These are phyloP conservation scores for Siniperca scherzeri DNA, from an alignment of 2,797 vertebrate species.

Conservation along the genomic window DNA sequence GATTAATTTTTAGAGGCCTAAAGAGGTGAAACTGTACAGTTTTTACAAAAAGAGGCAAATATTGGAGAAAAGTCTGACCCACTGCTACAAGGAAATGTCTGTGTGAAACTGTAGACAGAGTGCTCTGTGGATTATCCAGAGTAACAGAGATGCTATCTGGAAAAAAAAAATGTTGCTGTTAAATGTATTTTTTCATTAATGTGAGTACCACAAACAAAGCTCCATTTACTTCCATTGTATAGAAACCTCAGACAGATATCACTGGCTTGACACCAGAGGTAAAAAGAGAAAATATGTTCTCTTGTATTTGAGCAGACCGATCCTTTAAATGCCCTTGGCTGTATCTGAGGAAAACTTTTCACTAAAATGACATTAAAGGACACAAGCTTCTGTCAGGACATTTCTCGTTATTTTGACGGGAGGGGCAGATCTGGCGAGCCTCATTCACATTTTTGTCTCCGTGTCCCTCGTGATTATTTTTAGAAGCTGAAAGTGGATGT, in stretches of 20 bases:
- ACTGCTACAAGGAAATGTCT: neutral
- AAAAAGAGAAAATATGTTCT: neutral
- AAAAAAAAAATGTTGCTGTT: too few relatives aligned
- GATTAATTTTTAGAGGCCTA: neutral
- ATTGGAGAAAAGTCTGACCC: neutral
- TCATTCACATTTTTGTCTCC: constrained; percentile 66
- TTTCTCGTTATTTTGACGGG: constrained; percentile 53
- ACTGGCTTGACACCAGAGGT: neutral
- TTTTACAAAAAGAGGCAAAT: neutral
- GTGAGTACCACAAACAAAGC: neutral
- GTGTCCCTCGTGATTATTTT: constrained; percentile 71
- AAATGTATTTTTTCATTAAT: neutral
- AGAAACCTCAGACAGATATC: neutral
- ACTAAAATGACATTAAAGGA: constrained; percentile 22
- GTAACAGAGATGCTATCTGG: neutral
- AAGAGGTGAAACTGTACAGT: neutral
- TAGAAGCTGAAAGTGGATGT: constrained; percentile 74
- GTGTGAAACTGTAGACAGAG: neutral
- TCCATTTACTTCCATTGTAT: neutral
- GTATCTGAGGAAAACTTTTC: neutral
- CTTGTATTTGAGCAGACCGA: neutral
- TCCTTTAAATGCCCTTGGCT: constrained; percentile 28
- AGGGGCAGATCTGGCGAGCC: constrained; percentile 47
- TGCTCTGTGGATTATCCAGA: too few relatives aligned
- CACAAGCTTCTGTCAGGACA: constrained; percentile 7